phyloP scores from a whole-genome alignment of 2,113 vertebrate genomes.

The Osmerus eperlanus region DNA sequence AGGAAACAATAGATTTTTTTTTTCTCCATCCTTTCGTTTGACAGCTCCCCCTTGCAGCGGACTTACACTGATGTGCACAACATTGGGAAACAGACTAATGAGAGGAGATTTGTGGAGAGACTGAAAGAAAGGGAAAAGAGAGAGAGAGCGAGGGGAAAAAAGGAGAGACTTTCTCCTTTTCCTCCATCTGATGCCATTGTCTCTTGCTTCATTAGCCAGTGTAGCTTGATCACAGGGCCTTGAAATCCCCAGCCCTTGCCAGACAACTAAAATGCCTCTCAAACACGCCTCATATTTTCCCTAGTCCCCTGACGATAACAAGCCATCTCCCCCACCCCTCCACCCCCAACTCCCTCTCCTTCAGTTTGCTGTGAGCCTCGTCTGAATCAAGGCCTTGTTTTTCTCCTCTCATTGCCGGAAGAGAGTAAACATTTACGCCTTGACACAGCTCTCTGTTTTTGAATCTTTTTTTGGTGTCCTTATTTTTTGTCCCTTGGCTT shows the following conservation, averaged over 20 bases:
- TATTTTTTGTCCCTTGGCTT: slow-evolving; percentile 23
- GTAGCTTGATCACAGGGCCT: slow-evolving; percentile 56
- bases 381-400: slow-evolving; percentile 27
- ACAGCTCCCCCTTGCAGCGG: slow-evolving; percentile 61
- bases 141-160: neutral
- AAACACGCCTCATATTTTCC: slow-evolving; percentile 26
- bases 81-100: slow-evolving; percentile 63
- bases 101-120: slow-evolving; percentile 53
- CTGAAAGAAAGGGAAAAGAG: neutral
- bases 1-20: slow-evolving; percentile 56
- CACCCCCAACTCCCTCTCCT: slow-evolving; percentile 13
- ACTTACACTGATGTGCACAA: slow-evolving; percentile 53
- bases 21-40: slow-evolving; percentile 54
- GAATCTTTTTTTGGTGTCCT: neutral
- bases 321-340: slow-evolving; percentile 22
- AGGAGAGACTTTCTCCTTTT: slow-evolving; percentile 26
- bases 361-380: slow-evolving; percentile 18
- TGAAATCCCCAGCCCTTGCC: slow-evolving; percentile 44
- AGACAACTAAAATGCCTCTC: slow-evolving; percentile 39
- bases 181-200: slow-evolving; percentile 47
- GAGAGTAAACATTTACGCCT: slow-evolving; percentile 49
- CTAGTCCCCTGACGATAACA: slow-evolving; percentile 43
- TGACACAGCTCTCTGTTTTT: slow-evolving; percentile 16
- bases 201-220: slow-evolving; percentile 59
- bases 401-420: slow-evolving; percentile 30